Percentiles rank a stretch among this genome's conserved stretches.
These are phyloP conservation scores for Gryllus longicercus DNA, from an alignment of 2,888 invertebrate genomes.

Conservation along the genomic window DNA sequence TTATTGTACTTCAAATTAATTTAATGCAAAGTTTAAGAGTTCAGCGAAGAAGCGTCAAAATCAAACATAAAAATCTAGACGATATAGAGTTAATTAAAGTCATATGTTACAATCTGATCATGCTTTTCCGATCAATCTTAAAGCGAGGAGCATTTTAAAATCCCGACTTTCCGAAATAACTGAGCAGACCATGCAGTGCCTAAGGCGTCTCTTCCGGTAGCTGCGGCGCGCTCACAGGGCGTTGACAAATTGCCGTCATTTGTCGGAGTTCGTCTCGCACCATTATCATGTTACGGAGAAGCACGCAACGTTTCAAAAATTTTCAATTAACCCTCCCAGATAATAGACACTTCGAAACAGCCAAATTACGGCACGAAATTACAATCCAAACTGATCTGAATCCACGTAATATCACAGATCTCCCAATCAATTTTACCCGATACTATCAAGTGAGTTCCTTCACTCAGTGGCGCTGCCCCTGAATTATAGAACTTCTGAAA, in stretches of 20 bases:
- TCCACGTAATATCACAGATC: conserved; percentile 9
- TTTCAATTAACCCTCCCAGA: conserved; percentile 6
- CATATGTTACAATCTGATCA: too few species aligned
- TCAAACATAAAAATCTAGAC: too few species aligned
- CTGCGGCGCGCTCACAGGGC: not conserved
- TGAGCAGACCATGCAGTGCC: too few species aligned
- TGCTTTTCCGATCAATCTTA: too few species aligned
- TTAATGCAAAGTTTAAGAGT: too few species aligned
- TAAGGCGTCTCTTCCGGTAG: not conserved
- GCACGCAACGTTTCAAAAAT: not conserved
- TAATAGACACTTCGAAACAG: not conserved
- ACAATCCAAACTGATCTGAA: not conserved
- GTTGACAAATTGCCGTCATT: not conserved
- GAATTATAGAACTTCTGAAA: not conserved
- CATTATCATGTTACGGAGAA: not conserved
- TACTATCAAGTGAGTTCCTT: not conserved
- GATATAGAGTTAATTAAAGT: too few species aligned
- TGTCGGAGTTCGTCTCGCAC: not conserved
- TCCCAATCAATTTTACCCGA: not conserved
- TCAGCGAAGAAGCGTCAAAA: too few species aligned
- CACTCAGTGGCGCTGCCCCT: not conserved
- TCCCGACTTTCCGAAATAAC: too few species aligned
- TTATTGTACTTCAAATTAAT: too few species aligned
- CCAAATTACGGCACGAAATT: not conserved
- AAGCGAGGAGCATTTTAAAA: too few species aligned